Evolutionary conservation across 2,113 vertebrate species (phyloP).

Genomic region (Ardeotis arabs): DNA sequence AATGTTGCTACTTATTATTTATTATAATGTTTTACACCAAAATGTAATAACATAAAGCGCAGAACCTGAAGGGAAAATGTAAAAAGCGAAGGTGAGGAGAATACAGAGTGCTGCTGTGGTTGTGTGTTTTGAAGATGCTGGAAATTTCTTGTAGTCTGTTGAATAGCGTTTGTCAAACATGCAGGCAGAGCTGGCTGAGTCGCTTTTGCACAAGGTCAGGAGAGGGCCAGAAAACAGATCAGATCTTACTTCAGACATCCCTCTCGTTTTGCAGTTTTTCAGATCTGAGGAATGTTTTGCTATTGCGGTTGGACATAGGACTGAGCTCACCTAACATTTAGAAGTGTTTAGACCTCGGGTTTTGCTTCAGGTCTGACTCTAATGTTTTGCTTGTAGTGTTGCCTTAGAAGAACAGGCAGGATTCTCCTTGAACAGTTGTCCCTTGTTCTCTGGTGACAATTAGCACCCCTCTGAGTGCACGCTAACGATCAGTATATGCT

Average conservation of each 20-base stretch:
- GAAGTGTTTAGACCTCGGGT: not conserved
- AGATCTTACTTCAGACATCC: not conserved
- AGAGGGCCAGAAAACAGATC: not conserved
- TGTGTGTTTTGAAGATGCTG: not conserved
- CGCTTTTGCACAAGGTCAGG: not conserved
- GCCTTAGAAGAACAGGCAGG: not conserved
- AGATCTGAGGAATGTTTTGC: not conserved
- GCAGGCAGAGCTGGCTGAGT: not conserved
- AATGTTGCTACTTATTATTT: constrained; percentile 17
- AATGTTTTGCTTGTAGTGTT: not conserved
- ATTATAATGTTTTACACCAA: constrained; percentile 7
- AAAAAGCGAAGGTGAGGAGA: not conserved
- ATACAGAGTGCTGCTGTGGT: not conserved
- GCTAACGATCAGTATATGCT: not conserved
- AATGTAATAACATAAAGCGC: constrained; percentile 19
- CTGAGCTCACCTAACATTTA: not conserved
- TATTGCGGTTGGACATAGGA: not conserved
- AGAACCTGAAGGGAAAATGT: constrained; percentile 10
- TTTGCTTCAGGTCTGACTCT: not conserved
- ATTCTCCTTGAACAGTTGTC: not conserved
- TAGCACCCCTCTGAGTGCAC: not conserved
- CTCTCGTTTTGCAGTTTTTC: not conserved
- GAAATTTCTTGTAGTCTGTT: not conserved
- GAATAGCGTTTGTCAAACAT: not conserved
- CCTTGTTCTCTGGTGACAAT: not conserved